Conservation (phyloP, 2,113 vertebrate genomes). For the Catharus fuscescens region DNA sequence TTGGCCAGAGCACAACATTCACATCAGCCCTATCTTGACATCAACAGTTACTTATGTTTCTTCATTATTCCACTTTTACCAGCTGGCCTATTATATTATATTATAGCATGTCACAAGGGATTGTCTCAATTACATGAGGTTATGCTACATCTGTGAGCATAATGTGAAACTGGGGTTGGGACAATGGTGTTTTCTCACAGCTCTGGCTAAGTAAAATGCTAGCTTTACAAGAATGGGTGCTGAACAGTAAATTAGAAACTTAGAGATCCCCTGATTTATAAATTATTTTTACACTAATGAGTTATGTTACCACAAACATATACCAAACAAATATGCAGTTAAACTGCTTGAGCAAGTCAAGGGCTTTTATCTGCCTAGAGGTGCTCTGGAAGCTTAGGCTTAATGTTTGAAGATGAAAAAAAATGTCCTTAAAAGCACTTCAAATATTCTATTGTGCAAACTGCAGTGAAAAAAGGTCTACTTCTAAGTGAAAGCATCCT, state of each 20-base stretch:
- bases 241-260: not conserved
- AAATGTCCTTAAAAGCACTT: not conserved
- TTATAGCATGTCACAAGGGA: not conserved
- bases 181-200: not conserved
- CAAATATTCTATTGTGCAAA: not conserved
- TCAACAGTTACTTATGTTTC: slow-evolving; percentile 14
- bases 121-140: slow-evolving; percentile 21
- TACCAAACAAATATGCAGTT: not conserved
- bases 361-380: not conserved
- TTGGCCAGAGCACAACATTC: not conserved
- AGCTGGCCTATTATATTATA: slow-evolving; percentile 24
- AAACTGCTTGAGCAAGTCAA: not conserved
- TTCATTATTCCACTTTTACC: slow-evolving; percentile 34
- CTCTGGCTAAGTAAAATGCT: not conserved
- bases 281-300: not conserved
- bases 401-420: not conserved
- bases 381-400: not conserved
- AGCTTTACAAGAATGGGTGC: not conserved
- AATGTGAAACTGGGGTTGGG: not conserved
- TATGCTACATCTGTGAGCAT: not conserved
- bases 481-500: not conserved
- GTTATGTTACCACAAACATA: not conserved
- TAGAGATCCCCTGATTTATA: not conserved
- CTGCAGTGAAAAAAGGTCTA: not conserved
- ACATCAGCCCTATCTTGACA: not conserved